Evolutionary conservation across 2,113 vertebrate genomes (phyloP).

Genomic region (Pedetes capensis): DNA sequence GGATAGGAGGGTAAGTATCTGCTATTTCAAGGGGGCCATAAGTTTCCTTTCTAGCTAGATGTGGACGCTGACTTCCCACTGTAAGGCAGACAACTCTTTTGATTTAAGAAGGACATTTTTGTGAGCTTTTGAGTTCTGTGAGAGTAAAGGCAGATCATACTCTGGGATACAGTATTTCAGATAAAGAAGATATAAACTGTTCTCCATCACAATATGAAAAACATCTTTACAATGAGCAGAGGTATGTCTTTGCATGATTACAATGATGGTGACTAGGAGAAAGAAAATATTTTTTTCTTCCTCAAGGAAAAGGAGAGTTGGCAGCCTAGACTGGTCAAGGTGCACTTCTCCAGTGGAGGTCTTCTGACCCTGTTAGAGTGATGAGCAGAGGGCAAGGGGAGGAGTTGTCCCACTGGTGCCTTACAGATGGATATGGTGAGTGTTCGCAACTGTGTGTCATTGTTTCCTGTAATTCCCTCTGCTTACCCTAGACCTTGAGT

Average conservation of each 20-base stretch:
- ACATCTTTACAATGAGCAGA: background rate
- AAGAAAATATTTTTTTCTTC: background rate
- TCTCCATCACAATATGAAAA: background rate
- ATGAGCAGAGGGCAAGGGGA: background rate
- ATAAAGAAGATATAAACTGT: background rate
- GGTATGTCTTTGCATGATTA: background rate
- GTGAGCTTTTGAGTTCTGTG: background rate
- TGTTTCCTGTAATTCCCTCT: background rate
- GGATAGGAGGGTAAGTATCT: background rate
- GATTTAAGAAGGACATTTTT: background rate
- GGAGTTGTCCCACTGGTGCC: background rate
- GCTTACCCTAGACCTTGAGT: background rate
- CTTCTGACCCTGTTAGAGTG: background rate
- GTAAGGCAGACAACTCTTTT: background rate
- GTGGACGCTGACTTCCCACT: background rate
- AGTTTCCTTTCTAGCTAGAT: background rate
- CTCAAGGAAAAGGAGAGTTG: background rate
- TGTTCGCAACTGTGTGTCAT: background rate
- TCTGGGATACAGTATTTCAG: background rate
- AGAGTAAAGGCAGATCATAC: slow-evolving; percentile 31
- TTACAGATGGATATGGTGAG: background rate
- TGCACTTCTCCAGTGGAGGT: background rate
- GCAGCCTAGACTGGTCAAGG: background rate
- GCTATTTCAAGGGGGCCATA: background rate
- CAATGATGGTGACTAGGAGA: background rate